These are phyloP conservation scores for Ianthella basta DNA, from an alignment of 37 sponge, comb jelly and placozoan genomes.

Conservation along the genomic window DNA sequence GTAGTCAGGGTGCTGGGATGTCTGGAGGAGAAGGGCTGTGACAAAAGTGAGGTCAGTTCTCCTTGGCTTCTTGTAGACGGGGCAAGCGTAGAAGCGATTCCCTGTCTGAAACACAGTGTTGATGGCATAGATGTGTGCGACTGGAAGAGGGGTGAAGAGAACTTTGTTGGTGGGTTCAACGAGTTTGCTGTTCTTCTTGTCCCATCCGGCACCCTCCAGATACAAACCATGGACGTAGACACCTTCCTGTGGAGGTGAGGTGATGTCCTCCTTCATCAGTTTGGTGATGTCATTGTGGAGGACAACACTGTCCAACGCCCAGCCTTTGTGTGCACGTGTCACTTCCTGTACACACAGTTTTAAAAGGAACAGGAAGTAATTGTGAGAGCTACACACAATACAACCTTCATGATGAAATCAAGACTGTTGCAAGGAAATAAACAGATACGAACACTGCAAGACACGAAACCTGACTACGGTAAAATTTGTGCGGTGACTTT, in stretches of 20 bases:
- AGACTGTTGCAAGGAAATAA: too few species aligned
- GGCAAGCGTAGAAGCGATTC: conserved; percentile 93
- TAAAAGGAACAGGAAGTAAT: neutral
- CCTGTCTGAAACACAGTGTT: conserved; percentile 66
- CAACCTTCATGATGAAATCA: neutral
- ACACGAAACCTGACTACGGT: too few species aligned
- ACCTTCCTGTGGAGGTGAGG: conserved; percentile 88
- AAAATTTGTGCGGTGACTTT: too few species aligned
- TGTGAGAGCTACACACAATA: neutral
- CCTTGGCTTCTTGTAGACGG: conserved; percentile 98
- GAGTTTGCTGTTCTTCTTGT: conserved; percentile 76
- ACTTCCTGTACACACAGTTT: conserved; percentile 45
- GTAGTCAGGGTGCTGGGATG: conserved; percentile 84
- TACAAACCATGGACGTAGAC: conserved; percentile 96
- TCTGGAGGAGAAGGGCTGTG: conserved; percentile 80
- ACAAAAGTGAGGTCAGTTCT: conserved; percentile 98
- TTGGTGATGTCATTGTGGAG: conserved; percentile 94
- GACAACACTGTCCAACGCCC: conserved; percentile 98
- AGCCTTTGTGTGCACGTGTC: conserved; percentile 99
- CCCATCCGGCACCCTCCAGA: conserved; percentile 99
- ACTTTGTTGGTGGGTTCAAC: conserved; percentile 93
- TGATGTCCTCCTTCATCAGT: conserved; percentile 91
- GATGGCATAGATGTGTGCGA: conserved; percentile 92
- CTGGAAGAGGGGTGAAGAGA: conserved; percentile 86
- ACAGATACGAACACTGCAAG: too few species aligned